Evolutionary conservation across 2,113 vertebrate species (phyloP), one percentile per base, ranked within the genome.

Genomic region (Pelvicachromis taeniatus): DNA sequence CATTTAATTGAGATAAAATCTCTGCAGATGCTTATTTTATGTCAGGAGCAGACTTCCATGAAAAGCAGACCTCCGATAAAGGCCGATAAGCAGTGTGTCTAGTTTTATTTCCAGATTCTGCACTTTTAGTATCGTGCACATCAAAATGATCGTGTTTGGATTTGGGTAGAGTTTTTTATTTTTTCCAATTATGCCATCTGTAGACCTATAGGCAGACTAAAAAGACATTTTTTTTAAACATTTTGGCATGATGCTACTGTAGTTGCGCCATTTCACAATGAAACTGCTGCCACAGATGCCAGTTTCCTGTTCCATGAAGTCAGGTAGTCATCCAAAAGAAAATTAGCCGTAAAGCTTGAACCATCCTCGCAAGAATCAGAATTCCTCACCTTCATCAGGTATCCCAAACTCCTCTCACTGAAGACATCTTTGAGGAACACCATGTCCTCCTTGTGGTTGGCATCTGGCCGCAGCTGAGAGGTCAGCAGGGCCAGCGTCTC

Each of bases 391-490:
- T 99, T 99, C 97, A 99, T 98, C 52, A 99, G 92, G 85, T 97
- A 99, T 83, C 95, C 93, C 85, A 99, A 95, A 93, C 98, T 98
- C 88, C 96, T 97, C 88, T 99, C 98, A 78, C 98, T 99, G 96
- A 99, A 99, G 83, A 99, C 97, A 1, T 98, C 96, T 85, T 95
- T 96, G 80, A 99, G 96, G 94, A 99, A 99, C 87, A 97, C 97
- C 96, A 99, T 97, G 91, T 99, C 98, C 89, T 98, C 98, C 89
- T 97, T 97, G 92, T 98, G 98, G 88, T 98, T 99, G 80, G 98
- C 98, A 88, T 99, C 97, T 0, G 98, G 98, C 85, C 97, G 90
- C 79, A 99, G 96, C 93, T 99, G 98, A 85, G 98, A 98, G 31
- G 98, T 99, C 95, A 99, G 92, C 84, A 99, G 96, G 21, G 98